phyloP scores from a whole-genome alignment of 2,888 invertebrate genomes.

The Drosophila villosipedis region DNA sequence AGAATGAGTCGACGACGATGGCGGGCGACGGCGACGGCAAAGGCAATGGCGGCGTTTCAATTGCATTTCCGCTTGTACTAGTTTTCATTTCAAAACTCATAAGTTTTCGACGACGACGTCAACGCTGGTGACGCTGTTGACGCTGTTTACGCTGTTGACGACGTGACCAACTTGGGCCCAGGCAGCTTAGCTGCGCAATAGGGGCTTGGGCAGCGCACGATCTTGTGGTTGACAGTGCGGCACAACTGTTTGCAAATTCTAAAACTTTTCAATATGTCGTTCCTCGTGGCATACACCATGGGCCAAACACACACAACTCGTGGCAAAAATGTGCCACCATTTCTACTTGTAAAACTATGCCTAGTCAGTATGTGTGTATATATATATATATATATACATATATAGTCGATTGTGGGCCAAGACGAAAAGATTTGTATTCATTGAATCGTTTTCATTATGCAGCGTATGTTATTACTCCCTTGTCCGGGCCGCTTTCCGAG shows the following conservation, averaged over 20 bases:
- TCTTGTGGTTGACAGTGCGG: conserved; percentile 72
- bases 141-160: conserved; percentile 31
- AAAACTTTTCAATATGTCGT: conserved; percentile 78
- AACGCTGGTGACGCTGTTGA: conserved; percentile 32
- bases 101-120: conserved; percentile 74
- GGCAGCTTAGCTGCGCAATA: conserved; percentile 48
- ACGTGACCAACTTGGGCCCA: conserved; percentile 72
- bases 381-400: neutral
- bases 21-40: conserved; percentile 42
- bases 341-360: neutral
- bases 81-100: conserved; percentile 81
- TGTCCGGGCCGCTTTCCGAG: conserved; percentile 46
- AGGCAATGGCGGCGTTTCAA: conserved; percentile 79
- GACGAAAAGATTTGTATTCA: conserved; percentile 15
- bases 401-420: neutral
- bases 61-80: conserved; percentile 84
- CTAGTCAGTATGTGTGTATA: neutral
- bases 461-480: conserved; percentile 43
- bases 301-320: conserved; percentile 25
- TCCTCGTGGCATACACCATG: conserved; percentile 42
- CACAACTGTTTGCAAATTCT: conserved; percentile 79
- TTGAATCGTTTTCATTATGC: conserved; percentile 27
- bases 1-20: conserved; percentile 6
- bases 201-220: conserved; percentile 52
- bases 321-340: conserved; percentile 14